Base-by-base conservation (phyloP, 2,888 invertebrate genomes). In the Sipha maydis region DNA sequence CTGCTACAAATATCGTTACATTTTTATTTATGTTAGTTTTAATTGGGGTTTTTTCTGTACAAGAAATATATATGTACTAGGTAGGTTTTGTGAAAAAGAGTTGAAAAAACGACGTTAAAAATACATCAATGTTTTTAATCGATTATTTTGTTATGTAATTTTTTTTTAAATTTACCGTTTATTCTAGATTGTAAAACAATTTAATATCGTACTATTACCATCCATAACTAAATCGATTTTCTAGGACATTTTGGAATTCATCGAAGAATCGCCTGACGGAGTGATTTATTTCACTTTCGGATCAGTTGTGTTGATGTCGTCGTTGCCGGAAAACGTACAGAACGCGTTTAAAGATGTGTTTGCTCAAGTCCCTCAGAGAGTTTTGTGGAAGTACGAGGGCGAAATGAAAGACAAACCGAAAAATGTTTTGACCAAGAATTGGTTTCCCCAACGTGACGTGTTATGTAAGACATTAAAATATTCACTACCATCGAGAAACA, bases 231-330 rank as follows among this genome's bases (percentile, higher is more conserved):
- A 38, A 38, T 38, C 7, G n/a, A n/a, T n/a, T n/a, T n/a, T n/a
- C n/a, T n/a, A n/a, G n/a, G 77, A 77, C 2, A 77, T 85, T 19
- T 67, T 85, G 21, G 78, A 85, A 17, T 85, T 85, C 69, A 78
- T 85, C 17, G 85, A 78, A 19, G n/a, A 71, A 17, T 31, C 85
- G 3, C 69, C 78, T 3, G 25, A 78, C 25, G 85, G 85, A 14
- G 78, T 85, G 3, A 78, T 85, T 25, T 85, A 71, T 38, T 67
- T 85, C 1, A 69, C 54, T 3, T 78, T 85, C 1, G 85, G 85
- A 21, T 77, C 71, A 0, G 8, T 78, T 0, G 1, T 78, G 19
- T 61, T 7, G 3, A 28, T 85, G 31, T 78, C 78, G 3, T 25
- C 48, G 21, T 34, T 85, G 34, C 78, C 85, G 11, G 38, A 85